Base-by-base conservation (phyloP, 1,140 invertebrate genomes). In the Parapsyche elsis region DNA sequence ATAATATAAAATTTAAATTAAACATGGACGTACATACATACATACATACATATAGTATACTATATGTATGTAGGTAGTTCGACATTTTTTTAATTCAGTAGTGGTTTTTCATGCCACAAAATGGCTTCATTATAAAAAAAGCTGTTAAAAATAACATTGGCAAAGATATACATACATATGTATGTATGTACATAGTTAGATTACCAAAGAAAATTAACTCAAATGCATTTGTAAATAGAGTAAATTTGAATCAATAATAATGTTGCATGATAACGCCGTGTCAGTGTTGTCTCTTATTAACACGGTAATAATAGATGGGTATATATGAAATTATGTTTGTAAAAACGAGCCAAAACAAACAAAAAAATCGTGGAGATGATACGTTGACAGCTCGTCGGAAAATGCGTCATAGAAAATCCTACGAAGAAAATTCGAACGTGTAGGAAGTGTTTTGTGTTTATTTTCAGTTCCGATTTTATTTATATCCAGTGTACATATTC, bases 341-440 rank as follows among this genome's bases (percentile, higher is more conserved):
- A 67, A 67, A 67, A 67, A 9, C 26, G 64, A 12, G 64, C 64
- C 64, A 67, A 67, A 67, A 30, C 21, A 67, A 67, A 67, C 21
- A 67, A 14, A 16, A 53, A 67, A 19, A 67, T 26, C 21, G 24
- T 12, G 24, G 24, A 14, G 49, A 23, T 30, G 19, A 26, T 67
- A 26, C 64, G 64, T 23, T 67, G 64, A 67, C 64, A 67, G 64
- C 64, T 67, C 9, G 21, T 12, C 24, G 64, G 64, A 67, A 67
- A 67, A 67, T 67, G 64, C 64, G 64, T 67, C 64, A 67, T 67
- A 67, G 64, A 67, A 67, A 67, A 67, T 67, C 64, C 64, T 67
- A 67, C 64, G 64, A 67, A 23, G 64, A 67, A 67, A 67, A 67
- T 14, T 67, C 23, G 24, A 23, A 26, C 24, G 64, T 67, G 64